Base-by-base conservation (phyloP, 2,113 vertebrate genomes). In the Phalacrocorax brasilianus region DNA sequence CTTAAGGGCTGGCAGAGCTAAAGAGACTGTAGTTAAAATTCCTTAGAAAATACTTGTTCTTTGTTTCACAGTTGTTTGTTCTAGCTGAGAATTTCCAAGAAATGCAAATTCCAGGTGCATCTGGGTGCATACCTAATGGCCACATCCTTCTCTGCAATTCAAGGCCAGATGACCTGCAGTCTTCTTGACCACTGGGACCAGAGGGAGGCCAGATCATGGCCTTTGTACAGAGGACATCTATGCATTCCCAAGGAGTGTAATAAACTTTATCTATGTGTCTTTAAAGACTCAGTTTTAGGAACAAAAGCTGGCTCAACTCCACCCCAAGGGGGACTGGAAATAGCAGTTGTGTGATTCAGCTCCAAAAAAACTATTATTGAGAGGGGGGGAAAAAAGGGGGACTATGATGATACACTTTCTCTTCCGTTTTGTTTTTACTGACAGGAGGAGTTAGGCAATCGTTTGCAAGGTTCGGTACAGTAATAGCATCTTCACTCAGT, bases 331-430 rank as follows among this genome's bases (percentile, higher is more conserved):
- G 3, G 5, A 49, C 32, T 26, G 44, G 47, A 16, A 82, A 50
- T 38, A 70, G 22, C 12, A 66, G 4, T 11, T 40, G 15, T 24
- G 11, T 22, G 12, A 12, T 26, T 66, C 22, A 74, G 17, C 7
- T 72, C 18, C 0, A 28, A 32, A 24, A 26, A 26, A 68, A 14
- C 17, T 33, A 9, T 9, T 49, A 45, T 1, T 40, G 13, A 23
- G 11, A 17, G 11, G 8, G 2, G 5, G 5, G 2, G 4, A 6
- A 15, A 27, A 38, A 26, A 3, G 7, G 9, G 3, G 7, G 9
- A 15, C 27, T 9, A 4, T 14, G 5, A n/a, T n/a, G 32, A 27
- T 22, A 50, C 9, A 14, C 6, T 27, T 81, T 50, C 30, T 30
- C 21, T 58, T 58, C 26, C 10, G 9, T 62, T 88, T 19, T 28